Base-by-base conservation (phyloP, 92 coral and sea anemone genomes). In the Phymanthus crucifer region DNA sequence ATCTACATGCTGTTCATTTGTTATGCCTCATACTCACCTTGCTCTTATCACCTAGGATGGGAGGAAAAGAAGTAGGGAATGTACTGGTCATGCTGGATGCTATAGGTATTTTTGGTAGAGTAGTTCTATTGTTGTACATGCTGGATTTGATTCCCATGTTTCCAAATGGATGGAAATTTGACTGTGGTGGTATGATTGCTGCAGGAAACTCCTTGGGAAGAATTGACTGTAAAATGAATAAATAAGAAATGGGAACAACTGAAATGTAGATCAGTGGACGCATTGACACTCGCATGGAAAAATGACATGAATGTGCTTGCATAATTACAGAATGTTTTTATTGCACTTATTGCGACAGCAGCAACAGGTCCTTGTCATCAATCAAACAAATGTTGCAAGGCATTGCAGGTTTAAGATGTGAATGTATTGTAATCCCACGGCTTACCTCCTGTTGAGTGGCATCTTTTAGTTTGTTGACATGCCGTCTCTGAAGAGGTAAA, bases 51-150 rank as follows among this genome's bases (percentile, higher is more conserved):
- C 85, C 86, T 37, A 94, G 80, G 64, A 94, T 87, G 24, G 98
- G 86, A 43, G 95, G 99, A 65, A 95, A 91, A 16, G 94, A 86
- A 23, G 99, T 93, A 17, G 99, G 97, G 71, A 95, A 95, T 17
- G 94, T 78, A 79, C 89, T 87, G 18, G 89, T 90, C 71, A 92
- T 83, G 71, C 86, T 85, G 24, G 97, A 88, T 50, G 98, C 96
- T 54, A 90, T 81, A 37, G 99, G 95, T 81, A 95, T 90, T 77
- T 89, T 93, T 36, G 99, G 99, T 33, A 95, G 80, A 0, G 89
- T 87, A 40, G 97, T 90, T 71, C 77, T 71, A 34, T 82, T 57
- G 32, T 90, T 88, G 40, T 87, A 90, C 3, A 86, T 84, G 34
- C 79, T 87, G 47, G 82, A 83, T 82, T 89, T 89, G 68, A 74